phyloP scores from a whole-genome alignment of 2,113 vertebrate genomes.

The Neomonachus schauinslandi region DNA sequence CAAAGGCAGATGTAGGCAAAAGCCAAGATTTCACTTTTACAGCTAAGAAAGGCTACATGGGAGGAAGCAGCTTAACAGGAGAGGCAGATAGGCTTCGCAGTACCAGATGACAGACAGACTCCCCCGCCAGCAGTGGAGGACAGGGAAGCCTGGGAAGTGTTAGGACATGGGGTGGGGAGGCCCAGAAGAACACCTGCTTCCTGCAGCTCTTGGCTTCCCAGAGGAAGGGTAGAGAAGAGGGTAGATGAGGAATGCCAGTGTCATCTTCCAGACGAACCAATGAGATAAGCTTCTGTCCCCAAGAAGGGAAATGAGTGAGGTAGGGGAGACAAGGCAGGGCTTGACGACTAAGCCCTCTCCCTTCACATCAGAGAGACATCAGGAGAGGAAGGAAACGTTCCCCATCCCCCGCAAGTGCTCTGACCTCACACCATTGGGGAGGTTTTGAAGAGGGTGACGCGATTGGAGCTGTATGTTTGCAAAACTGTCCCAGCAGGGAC shows the following conservation, averaged over 20 bases:
- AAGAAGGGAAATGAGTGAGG: background rate
- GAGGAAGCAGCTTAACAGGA: background rate
- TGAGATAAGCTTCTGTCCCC: background rate
- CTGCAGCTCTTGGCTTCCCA: background rate
- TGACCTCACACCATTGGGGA: no score
- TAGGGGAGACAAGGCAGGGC: background rate
- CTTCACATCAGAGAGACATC: accelerated
- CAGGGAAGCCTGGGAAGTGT: background rate
- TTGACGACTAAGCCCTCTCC: background rate
- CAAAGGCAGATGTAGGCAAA: background rate
- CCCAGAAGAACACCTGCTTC: background rate
- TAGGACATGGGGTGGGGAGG: background rate
- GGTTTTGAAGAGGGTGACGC: background rate
- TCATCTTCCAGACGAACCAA: background rate
- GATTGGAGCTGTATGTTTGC: background rate
- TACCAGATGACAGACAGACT: background rate
- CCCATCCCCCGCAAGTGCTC: background rate
- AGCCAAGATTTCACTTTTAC: background rate
- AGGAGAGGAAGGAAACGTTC: background rate
- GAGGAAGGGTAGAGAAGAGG: background rate
- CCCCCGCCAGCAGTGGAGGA: no score
- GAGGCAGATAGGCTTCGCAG: background rate
- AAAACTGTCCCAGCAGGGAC: background rate
- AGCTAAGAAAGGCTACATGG: background rate
- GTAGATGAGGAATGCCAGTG: accelerated